These are phyloP conservation scores for Urophycis tenuis DNA, from an alignment of 2,797 vertebrate species.

Conservation along the genomic window DNA sequence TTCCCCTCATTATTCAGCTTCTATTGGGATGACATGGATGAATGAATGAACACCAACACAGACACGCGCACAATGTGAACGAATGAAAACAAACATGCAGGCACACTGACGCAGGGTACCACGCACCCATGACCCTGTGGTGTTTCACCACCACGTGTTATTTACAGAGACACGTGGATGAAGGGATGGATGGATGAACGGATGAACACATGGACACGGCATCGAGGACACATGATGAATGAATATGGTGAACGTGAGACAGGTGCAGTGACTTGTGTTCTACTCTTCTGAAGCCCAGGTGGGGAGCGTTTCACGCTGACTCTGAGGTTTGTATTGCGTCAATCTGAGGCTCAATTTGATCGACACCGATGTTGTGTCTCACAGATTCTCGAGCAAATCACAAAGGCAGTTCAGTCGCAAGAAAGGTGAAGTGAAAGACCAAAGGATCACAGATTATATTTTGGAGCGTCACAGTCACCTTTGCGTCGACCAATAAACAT, in stretches of 20 bases:
- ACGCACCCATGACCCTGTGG: not conserved
- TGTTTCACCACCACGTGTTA: not conserved
- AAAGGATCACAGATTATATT: constrained; percentile 16
- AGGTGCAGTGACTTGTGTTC: not conserved
- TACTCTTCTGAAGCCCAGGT: not conserved
- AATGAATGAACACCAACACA: constrained; percentile 57
- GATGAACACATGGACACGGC: constrained; percentile 3
- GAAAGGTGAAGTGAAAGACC: not conserved
- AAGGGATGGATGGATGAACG: not conserved
- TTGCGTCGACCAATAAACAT: constrained; percentile 17
- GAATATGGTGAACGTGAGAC: constrained; percentile 8
- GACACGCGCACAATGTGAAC: constrained; percentile 41
- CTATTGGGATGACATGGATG: constrained; percentile 70
- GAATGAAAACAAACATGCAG: constrained; percentile 33
- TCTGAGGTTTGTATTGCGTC: not conserved
- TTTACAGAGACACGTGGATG: not conserved
- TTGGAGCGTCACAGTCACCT: constrained; percentile 1
- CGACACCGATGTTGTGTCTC: not conserved
- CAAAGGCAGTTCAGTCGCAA: too few species aligned
- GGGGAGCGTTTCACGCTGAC: not conserved
- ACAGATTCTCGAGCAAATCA: too few species aligned
- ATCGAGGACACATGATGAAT: not conserved
- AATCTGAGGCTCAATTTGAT: not conserved
- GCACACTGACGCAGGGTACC: constrained; percentile 13
- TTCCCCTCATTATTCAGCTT: constrained; percentile 69